Percentiles rank a stretch among this genome's conserved stretches.
These are phyloP conservation scores for Willisornis vidua DNA, from an alignment of 2,113 vertebrate genomes.

Conservation along the genomic window DNA sequence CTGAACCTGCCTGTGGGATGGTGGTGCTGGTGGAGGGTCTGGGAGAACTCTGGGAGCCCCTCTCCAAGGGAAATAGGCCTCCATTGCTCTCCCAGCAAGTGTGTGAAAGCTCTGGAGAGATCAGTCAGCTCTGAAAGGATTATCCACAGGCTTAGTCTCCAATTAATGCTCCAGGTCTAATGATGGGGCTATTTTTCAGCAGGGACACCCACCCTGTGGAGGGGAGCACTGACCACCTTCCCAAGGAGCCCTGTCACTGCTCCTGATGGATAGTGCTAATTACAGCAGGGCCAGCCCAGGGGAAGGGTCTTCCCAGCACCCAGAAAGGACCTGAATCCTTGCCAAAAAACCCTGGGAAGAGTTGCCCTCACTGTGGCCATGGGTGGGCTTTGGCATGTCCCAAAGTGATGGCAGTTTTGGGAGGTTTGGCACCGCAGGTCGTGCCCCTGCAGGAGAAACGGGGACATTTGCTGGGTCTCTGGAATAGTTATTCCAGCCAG, in stretches of 20 bases:
- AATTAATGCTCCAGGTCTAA: neutral
- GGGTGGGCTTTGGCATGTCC: neutral
- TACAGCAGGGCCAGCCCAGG: neutral
- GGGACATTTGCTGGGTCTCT: neutral
- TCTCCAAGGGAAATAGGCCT: neutral
- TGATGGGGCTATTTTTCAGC: neutral
- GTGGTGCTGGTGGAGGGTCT: neutral
- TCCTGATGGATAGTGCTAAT: neutral
- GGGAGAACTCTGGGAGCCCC: neutral
- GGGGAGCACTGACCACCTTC: neutral
- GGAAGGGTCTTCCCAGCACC: neutral
- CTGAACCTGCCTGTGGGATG: neutral
- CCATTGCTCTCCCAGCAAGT: neutral
- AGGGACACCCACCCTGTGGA: neutral
- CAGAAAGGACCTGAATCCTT: neutral
- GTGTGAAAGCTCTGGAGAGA: neutral
- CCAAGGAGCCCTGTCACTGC: neutral
- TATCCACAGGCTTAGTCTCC: neutral
- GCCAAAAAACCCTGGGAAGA: neutral
- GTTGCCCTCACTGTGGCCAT: rapidly evolving
- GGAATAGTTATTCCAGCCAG: neutral
- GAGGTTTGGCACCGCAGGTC: neutral
- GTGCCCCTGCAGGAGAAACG: rapidly evolving
- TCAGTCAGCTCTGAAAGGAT: neutral
- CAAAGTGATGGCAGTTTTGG: rapidly evolving